A percentile compares a stretch with the other conserved stretches of the same genome.
Evolutionary conservation across 2,888 invertebrate species (phyloP).

Genomic region (Calephelis perditalis): DNA sequence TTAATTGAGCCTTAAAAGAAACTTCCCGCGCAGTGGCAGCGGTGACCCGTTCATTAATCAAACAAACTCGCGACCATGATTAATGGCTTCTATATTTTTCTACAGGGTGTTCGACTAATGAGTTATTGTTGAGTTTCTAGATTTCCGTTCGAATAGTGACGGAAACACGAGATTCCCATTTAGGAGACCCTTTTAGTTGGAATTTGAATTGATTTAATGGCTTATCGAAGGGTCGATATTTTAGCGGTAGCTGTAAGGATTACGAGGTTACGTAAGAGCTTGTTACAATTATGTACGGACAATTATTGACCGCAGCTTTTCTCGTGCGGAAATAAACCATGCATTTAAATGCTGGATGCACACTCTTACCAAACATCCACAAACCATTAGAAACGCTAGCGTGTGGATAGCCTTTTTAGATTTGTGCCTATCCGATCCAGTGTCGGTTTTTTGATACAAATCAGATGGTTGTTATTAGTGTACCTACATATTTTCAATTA

Average conservation of each 20-base stretch:
- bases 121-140: constrained; percentile 18
- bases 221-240: neutral
- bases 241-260: neutral
- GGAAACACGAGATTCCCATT: constrained; percentile 16
- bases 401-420: too few species aligned
- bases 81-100: constrained; percentile 18
- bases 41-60: constrained; percentile 19
- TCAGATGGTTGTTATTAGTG: too few species aligned
- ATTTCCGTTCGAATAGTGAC: constrained; percentile 10
- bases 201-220: neutral
- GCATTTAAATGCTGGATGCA: too few species aligned
- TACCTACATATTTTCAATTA: too few species aligned
- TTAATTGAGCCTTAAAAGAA: constrained; percentile 9
- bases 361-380: too few species aligned
- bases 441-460: too few species aligned
- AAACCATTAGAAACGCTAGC: too few species aligned
- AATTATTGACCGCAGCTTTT: too few species aligned
- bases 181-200: constrained; percentile 1
- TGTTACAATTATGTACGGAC: too few species aligned
- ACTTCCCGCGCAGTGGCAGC: constrained; percentile 3
- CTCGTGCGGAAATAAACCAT: too few species aligned
- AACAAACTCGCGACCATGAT: constrained; percentile 17
- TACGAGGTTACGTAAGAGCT: too few species aligned
- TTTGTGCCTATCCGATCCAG: too few species aligned
- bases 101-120: constrained; percentile 16